Percentiles rank a stretch among this genome's conserved stretches.
Conservation (phyloP, 2,888 invertebrate species). For the Idaea biselata region DNA sequence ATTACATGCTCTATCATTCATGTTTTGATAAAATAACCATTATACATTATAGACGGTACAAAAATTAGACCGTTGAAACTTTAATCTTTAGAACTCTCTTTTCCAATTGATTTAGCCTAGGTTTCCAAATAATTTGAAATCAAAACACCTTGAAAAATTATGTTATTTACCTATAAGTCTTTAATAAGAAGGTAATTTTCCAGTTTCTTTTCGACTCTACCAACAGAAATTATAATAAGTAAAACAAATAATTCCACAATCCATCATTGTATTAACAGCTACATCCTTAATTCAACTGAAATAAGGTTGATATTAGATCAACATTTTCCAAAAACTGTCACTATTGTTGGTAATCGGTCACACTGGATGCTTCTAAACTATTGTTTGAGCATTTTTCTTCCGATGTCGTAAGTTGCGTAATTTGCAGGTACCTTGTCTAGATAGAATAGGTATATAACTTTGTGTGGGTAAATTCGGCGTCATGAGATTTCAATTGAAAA, state of each 20-base stretch:
- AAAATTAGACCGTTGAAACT: no score
- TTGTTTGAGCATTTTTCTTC: conserved; percentile 13
- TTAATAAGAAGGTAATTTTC: not conserved
- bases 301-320: not conserved
- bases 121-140: not conserved
- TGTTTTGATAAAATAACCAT: not conserved
- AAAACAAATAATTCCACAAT: not conserved
- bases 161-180: no score
- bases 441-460: not conserved
- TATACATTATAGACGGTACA: no score
- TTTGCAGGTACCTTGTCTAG: not conserved
- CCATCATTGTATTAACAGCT: not conserved
- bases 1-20: not conserved
- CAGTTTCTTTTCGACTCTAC: not conserved
- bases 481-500: not conserved
- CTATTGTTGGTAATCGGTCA: conserved; percentile 13
- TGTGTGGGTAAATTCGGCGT: not conserved
- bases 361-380: conserved; percentile 13
- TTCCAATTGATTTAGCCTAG: no score
- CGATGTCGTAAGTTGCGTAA: conserved; percentile 9
- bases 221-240: not conserved
- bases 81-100: no score
- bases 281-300: not conserved
- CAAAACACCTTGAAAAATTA: not conserved
- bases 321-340: not conserved